phyloP scores from a whole-genome alignment of 2,797 vertebrate species.

The Hyperoplus lanceolatus region DNA sequence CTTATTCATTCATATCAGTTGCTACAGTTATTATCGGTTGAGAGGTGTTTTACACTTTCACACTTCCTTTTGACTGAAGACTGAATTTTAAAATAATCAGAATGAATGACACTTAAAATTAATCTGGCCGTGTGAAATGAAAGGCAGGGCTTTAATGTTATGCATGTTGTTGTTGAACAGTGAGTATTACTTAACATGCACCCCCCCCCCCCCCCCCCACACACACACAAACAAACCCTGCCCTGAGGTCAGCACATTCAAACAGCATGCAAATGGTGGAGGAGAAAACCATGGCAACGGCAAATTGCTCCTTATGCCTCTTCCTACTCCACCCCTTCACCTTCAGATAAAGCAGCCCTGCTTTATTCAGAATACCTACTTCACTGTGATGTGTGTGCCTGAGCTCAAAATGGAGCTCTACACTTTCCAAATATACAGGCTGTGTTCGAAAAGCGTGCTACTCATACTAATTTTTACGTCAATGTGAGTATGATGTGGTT shows the following conservation, averaged over 20 bases:
- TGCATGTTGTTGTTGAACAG: slow-evolving; percentile 9
- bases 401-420: neutral
- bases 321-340: neutral
- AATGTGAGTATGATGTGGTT: too few relatives aligned
- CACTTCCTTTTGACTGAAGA: neutral
- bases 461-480: too few relatives aligned
- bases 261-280: slow-evolving; percentile 76
- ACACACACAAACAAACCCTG: neutral
- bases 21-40: neutral
- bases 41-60: neutral
- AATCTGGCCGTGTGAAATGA: neutral
- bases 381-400: neutral
- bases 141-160: slow-evolving; percentile 4
- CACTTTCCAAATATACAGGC: neutral
- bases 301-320: slow-evolving; percentile 32
- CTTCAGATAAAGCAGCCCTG: neutral
- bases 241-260: slow-evolving; percentile 62
- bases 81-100: neutral
- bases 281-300: slow-evolving; percentile 52
- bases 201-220: neutral
- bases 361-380: neutral
- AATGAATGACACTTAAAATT: neutral
- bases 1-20: neutral
- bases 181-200: slow-evolving; percentile 26
- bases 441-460: too few relatives aligned